phyloP scores from a whole-genome alignment of 2,113 vertebrate species.

The Benthochromis sp. region DNA sequence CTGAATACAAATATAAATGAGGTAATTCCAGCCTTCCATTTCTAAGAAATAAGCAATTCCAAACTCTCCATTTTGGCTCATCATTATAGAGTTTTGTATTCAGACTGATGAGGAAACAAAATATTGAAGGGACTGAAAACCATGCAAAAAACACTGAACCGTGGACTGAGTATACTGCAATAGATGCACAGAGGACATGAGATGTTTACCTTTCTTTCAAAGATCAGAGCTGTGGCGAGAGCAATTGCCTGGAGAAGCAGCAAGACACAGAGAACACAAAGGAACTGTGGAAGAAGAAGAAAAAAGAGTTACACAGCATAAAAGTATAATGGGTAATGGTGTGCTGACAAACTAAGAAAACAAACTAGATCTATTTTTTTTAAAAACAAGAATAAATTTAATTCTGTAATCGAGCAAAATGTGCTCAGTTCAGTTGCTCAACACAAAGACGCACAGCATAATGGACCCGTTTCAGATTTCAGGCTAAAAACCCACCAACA shows the following conservation, averaged over 20 bases:
- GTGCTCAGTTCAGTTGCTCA: neutral
- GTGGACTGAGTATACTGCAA: neutral
- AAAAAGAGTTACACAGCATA: neutral
- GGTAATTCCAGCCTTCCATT: neutral
- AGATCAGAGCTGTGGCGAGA: slow-evolving; percentile 75
- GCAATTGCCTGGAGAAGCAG: slow-evolving; percentile 75
- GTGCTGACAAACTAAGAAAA: neutral
- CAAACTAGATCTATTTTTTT: neutral
- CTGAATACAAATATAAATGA: neutral
- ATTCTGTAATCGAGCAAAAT: neutral
- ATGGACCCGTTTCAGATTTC: neutral
- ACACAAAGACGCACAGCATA: neutral
- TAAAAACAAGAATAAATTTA: neutral
- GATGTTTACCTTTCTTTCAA: slow-evolving; percentile 76
- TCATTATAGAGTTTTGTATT: neutral
- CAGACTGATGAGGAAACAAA: neutral
- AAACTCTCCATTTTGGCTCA: neutral
- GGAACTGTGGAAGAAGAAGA: slow-evolving; percentile 69
- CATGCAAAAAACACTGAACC: neutral
- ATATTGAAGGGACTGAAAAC: neutral
- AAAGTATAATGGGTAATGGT: neutral
- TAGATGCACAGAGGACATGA: neutral
- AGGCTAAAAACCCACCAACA: neutral
- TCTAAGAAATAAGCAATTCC: neutral
- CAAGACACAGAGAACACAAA: slow-evolving; percentile 80